Base-by-base conservation (phyloP, 2,888 invertebrate genomes). In the Apamea monoglypha region DNA sequence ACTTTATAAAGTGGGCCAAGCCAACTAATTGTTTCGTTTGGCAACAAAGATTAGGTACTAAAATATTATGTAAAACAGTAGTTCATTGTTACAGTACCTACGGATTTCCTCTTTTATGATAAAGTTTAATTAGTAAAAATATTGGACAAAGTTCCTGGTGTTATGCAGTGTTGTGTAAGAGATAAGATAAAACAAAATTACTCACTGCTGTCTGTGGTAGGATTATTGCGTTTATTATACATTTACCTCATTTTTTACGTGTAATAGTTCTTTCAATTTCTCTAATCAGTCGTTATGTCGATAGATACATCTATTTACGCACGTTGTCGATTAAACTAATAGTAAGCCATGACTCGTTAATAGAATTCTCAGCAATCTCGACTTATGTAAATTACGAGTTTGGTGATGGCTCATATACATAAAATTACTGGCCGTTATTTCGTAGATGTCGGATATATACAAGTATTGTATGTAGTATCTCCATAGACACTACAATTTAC, bases 91-190 rank as follows among this genome's bases (percentile, higher is more conserved):
- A 21, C 21, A 59, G 21, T 73, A 50, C 29, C 25, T 59, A 7
- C 50, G 80, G 56, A 77, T 70, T 73, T 73, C 82, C 83, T 61
- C 29, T 47, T 32, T 47, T 32, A 12, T 75, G 70, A 81, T 84
- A 81, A 75, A 71, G 18, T 29, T 25, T 67, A 71, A 71, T 71
- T 47, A 40, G 40, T 67, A 16, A 47, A 61, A 36, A 66, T 47
- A 68, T 83, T 56, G 61, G 5, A 3, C 29, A 50, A 47, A 61
- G 56, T 82, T 70, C 56, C 16, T 63, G 47, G 47, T 50, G 40
- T 78, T 78, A 64, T 47, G 71, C n/a, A 14, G 25, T 69, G 18
- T 79, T 69, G 40, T 56, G 61, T 72, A 66, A 84, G 25, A 72
- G 74, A 75, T 75, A 66, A 75, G 56, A 66, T 75, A n/a, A 79